Base-by-base conservation (phyloP, 2,113 vertebrate species). In the Octodon degus region DNA sequence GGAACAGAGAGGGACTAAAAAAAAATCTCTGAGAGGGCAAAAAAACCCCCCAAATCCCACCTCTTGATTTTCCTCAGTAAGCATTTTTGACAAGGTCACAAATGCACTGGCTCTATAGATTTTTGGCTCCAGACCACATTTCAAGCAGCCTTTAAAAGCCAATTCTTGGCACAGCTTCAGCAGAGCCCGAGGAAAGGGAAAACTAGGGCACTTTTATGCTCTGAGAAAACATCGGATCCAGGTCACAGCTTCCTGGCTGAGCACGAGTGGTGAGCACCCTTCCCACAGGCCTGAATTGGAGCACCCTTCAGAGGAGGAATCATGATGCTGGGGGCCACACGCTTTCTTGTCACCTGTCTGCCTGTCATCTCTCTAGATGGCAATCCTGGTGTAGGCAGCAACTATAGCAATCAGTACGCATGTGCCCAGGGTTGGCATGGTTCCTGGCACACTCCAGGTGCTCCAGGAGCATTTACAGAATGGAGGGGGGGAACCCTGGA, bases 141-240 rank as follows among this genome's bases (percentile, higher is more conserved):
- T 94, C 90, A 95, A 90, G 97, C 94, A 76, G 97, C 92, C 92
- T 97, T 97, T 98, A 96, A 97, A 96, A 96, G 96, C 97, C 74
- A 84, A 16, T 85, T 89, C 96, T 92, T 96, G 97, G 96, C 96
- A 20, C 3, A 50, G 88, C 95, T 90, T 96, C 93, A 91, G 95
- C 89, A 32, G 89, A 95, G 96, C 93, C 96, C 0, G 92, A 95
- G 95, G 96, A 97, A 91, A 96, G 76, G 81, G 96, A 95, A 94
- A 97, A 96, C 60, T 95, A 95, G 97, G 97, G 96, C 97, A 96
- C 55, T 53, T 94, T 70, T 30, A 43, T 86, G 96, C 97, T 96
- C 76, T n/a, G 92, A 97, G 94, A 95, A 96, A 93, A 77, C 91
- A 79, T n/a, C 7, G 24, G 96, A 95, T 96, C 96, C 92, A 94